Base-by-base conservation (phyloP, 2,113 vertebrate genomes). In the Phoxinus phoxinus region DNA sequence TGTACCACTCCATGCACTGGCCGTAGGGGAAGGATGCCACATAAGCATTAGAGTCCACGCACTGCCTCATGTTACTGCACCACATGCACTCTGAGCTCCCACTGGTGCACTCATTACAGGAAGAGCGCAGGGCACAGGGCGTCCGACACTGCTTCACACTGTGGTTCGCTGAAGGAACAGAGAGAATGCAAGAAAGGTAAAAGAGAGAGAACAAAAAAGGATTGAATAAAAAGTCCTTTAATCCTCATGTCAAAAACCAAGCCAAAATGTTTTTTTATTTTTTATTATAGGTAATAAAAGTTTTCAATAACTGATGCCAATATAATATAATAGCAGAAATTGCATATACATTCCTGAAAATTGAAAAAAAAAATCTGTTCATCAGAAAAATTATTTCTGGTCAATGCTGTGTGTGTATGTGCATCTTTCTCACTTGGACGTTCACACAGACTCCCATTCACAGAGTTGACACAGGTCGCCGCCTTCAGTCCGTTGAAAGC, bases 21-120 rank as follows among this genome's bases (percentile, higher is more conserved):
- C 98, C 98, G 0, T 96, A 99, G 48, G 98, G 98, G 92, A 99
- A 99, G n/a, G 98, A 99, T 83, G 98, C 96, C 91, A 99, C 98
- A 1, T 99, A 99, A 4, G 98, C 98, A 3, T 98, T 99, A 82
- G 98, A 98, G 92, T 99, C 98, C 5, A 99, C 98, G 0, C 98
- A 99, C 92, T 99, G 98, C 91, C 95, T 96, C 97, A 97, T 99
- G 96, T 99, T 99, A 94, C 97, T 99, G 94, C 98, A 99, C 98
- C 98, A 99, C 98, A 99, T 99, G 89, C 98, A 99, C 93, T 99
- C 98, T 0, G 97, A 97, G 94, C 96, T 99, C 94, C 96, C 95
- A 56, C 96, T 97, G 21, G 98, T 98, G 88, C 98, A 99, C 65
- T 99, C 98, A 0, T 93, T 94, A 83, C 98, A 99, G 0, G 94